Evolutionary conservation across 2,797 vertebrate genomes (phyloP).

Genomic region (Amblyraja radiata): DNA sequence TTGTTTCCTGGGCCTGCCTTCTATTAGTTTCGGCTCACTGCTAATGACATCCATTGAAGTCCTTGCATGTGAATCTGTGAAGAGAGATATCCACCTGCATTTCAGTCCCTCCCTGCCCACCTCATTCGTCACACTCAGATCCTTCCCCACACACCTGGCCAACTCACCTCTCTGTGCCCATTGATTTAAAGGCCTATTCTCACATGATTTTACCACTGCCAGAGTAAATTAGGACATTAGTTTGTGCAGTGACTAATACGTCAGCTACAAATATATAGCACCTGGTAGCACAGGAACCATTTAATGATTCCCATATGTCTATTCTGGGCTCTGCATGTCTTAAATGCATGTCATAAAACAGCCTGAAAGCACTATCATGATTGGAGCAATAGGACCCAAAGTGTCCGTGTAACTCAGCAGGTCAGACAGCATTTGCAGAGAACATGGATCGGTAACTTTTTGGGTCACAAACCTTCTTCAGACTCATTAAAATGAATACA

Average conservation of each 20-base stretch:
- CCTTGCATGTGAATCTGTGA: neutral
- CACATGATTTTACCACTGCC: neutral
- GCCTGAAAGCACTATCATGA: neutral
- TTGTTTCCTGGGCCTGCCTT: neutral
- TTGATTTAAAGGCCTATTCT: neutral
- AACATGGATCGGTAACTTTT: too few relatives aligned
- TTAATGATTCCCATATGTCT: slow-evolving; percentile 14
- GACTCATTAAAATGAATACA: too few relatives aligned
- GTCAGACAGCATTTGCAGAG: too few relatives aligned
- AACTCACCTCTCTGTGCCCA: neutral
- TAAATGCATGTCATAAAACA: neutral
- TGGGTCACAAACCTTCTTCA: too few relatives aligned
- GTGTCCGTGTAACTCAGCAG: too few relatives aligned
- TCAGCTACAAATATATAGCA: neutral
- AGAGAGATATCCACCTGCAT: neutral
- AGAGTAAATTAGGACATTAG: neutral
- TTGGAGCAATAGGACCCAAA: neutral
- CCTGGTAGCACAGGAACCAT: neutral
- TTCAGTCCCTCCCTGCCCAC: neutral
- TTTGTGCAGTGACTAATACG: neutral
- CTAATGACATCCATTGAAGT: neutral
- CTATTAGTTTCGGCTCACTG: neutral
- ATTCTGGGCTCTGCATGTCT: neutral
- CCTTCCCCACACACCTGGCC: neutral
- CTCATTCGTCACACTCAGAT: neutral